Conservation (phyloP, 2,113 vertebrate species). For the Oreochromis aureus region DNA sequence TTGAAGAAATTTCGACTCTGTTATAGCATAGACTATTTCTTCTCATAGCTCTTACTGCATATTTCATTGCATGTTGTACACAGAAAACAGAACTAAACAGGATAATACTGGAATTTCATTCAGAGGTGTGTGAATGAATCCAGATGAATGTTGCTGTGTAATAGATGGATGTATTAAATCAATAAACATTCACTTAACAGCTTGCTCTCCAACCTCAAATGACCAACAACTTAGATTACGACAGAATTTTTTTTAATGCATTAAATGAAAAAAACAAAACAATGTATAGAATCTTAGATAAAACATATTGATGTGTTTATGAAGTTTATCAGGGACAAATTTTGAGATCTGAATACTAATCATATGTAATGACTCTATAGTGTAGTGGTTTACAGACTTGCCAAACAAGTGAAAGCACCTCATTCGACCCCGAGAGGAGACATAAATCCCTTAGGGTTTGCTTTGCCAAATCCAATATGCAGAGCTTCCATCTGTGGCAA, state of each 20-base stretch:
- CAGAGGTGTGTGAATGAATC: not conserved
- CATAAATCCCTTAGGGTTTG: not conserved
- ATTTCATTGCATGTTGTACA: not conserved
- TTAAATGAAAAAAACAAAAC: not conserved
- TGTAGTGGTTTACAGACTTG: not conserved
- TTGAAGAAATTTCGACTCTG: not conserved
- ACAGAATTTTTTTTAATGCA: not conserved
- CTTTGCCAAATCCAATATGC: not conserved
- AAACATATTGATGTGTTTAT: not conserved
- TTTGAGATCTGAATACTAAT: not conserved
- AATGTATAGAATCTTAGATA: not conserved
- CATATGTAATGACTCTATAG: not conserved
- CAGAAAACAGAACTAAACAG: not conserved
- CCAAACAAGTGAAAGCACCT: not conserved
- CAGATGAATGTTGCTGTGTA: not conserved
- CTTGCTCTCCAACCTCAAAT: not conserved
- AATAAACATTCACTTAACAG: not conserved
- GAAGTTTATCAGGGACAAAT: not conserved
- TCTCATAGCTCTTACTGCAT: not conserved
- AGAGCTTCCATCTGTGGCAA: not conserved
- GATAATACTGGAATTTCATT: not conserved
- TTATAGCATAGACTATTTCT: not conserved
- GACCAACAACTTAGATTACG: not conserved
- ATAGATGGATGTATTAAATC: not conserved
- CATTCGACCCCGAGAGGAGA: not conserved